These are phyloP conservation scores for Ondatra zibethicus DNA, from an alignment of 2,113 vertebrate species.

Conservation along the genomic window DNA sequence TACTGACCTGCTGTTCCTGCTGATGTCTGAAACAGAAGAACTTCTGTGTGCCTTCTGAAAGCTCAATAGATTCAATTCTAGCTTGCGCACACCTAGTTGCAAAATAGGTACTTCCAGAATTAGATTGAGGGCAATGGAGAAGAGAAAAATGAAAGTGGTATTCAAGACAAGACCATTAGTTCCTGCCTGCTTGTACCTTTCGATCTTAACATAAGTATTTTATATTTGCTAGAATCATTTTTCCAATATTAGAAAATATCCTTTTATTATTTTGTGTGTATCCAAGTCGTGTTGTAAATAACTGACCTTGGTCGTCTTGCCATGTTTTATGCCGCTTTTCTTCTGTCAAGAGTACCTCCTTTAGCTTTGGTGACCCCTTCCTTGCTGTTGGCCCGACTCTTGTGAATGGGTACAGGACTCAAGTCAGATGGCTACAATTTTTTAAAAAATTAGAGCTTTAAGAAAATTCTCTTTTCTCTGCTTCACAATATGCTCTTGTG, in stretches of 20 bases:
- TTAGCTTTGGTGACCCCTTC: not conserved
- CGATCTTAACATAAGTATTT: not conserved
- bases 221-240: not conserved
- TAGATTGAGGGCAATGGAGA: not conserved
- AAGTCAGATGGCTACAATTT: not conserved
- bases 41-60: not conserved
- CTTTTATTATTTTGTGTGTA: no score
- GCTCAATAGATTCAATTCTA: not conserved
- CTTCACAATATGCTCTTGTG: not conserved
- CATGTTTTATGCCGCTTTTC: not conserved
- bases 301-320: no score
- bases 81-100: not conserved
- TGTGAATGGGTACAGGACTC: not conserved
- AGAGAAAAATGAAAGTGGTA: not conserved
- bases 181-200: not conserved
- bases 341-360: not conserved
- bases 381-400: not conserved
- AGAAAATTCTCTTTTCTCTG: not conserved
- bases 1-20: not conserved
- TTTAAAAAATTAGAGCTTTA: not conserved
- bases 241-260: not conserved
- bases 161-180: not conserved
- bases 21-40: not conserved
- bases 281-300: not conserved
- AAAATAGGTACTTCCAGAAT: not conserved